These are phyloP conservation scores for Hydroisotoma schaefferi DNA, from an alignment of 2,888 invertebrate genomes.

Conservation along the genomic window DNA sequence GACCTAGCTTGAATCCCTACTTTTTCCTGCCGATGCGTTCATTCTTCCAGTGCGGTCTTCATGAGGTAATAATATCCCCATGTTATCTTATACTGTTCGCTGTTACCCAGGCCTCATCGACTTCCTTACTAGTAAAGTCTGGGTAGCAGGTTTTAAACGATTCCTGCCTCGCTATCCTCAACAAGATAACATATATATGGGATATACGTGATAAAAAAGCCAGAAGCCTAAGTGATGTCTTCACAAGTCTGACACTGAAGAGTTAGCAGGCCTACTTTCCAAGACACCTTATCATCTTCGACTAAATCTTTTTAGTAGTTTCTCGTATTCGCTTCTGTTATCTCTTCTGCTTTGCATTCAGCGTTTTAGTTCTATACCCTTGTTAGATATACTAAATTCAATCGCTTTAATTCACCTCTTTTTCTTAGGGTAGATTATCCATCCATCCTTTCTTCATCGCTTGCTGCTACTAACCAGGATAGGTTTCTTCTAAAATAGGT, in stretches of 20 bases:
- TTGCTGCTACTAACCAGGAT: constrained; percentile 6
- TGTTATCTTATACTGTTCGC: too few relatives aligned
- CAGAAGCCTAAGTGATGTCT: background rate
- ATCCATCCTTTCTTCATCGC: constrained; percentile 2
- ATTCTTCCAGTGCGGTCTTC: too few relatives aligned
- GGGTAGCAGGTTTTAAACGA: too few relatives aligned
- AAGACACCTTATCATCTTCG: constrained; percentile 14
- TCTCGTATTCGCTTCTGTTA: constrained; percentile 10
- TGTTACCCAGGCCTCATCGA: too few relatives aligned
- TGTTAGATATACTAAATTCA: constrained; percentile 12
- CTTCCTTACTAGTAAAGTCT: too few relatives aligned
- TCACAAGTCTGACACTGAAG: constrained; percentile 13
- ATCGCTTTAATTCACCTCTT: constrained; percentile 21
- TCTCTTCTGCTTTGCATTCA: background rate
- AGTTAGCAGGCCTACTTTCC: constrained; percentile 2
- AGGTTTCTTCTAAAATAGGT: background rate
- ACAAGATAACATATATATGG: too few relatives aligned
- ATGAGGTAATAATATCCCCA: too few relatives aligned
- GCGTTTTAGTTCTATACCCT: constrained; percentile 4
- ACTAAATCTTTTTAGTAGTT: too few relatives aligned
- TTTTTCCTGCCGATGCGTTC: too few relatives aligned
- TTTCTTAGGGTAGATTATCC: constrained; percentile 17
- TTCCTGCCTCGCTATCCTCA: too few relatives aligned
- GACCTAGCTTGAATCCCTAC: too few relatives aligned
- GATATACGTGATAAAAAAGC: background rate